These are phyloP conservation scores for Bedellia somnulentella DNA, from an alignment of 2,888 invertebrate species.

Conservation along the genomic window DNA sequence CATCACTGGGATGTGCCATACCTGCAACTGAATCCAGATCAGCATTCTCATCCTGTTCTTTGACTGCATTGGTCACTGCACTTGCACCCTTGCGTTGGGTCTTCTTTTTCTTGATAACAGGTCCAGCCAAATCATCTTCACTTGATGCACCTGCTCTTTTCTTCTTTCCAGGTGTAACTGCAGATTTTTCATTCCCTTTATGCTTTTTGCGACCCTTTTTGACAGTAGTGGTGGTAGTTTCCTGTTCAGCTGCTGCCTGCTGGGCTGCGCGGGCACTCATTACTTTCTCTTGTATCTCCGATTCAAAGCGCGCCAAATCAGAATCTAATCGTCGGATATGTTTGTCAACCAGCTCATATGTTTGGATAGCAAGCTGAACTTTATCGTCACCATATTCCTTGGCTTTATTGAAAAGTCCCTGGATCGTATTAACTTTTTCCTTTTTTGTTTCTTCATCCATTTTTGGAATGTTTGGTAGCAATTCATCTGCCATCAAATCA, in stretches of 20 bases:
- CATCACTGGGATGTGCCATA: conserved; percentile 84
- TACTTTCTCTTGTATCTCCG: conserved; percentile 94
- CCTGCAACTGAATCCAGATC: conserved; percentile 56
- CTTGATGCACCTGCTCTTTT: conserved; percentile 57
- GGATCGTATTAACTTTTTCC: conserved; percentile 81
- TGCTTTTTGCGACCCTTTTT: conserved; percentile 53
- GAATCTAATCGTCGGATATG: conserved; percentile 95
- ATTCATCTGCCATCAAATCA: conserved; percentile 83
- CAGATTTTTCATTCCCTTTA: conserved; percentile 39
- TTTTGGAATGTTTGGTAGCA: conserved; percentile 71
- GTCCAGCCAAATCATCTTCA: conserved; percentile 38
- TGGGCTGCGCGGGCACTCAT: conserved; percentile 70
- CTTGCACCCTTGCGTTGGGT: conserved; percentile 36
- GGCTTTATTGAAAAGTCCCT: conserved; percentile 88
- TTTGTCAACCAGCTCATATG: conserved; percentile 97
- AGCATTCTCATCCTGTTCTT: conserved; percentile 45
- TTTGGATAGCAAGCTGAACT: conserved; percentile 95
- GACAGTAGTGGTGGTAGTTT: conserved; percentile 35
- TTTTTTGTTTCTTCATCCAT: conserved; percentile 78
- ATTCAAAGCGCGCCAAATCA: conserved; percentile 94
- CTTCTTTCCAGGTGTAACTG: conserved; percentile 50
- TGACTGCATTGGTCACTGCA: conserved; percentile 29
- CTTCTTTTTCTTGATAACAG: conserved; percentile 47
- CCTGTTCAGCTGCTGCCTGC: conserved; percentile 48
- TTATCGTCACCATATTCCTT: conserved; percentile 97